These are phyloP conservation scores for Virgularia gustaviana DNA, from an alignment of 92 coral and sea anemone genomes.

Conservation along the genomic window DNA sequence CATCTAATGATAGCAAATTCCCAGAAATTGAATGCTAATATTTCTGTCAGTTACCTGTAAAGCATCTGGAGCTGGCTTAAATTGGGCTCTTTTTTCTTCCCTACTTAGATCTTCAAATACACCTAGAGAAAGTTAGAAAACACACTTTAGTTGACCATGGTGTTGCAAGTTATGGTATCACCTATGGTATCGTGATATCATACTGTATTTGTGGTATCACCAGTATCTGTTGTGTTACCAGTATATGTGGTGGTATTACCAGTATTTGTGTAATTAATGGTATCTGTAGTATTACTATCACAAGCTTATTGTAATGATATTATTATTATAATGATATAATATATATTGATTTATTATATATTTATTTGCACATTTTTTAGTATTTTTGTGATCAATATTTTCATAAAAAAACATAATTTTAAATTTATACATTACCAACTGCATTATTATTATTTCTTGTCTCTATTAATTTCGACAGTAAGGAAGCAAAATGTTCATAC, in stretches of 20 bases:
- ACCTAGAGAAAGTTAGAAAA: constrained; percentile 41
- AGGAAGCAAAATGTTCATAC: constrained; percentile 85
- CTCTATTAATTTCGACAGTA: constrained; percentile 65
- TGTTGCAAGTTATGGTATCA: too few relatives aligned
- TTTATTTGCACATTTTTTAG: background rate
- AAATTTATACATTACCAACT: constrained; percentile 57
- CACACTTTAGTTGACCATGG: background rate
- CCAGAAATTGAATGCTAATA: background rate
- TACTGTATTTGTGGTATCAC: too few relatives aligned
- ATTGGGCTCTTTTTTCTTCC: constrained; percentile 84
- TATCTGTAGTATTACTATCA: too few relatives aligned
- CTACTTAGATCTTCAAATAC: constrained; percentile 72
- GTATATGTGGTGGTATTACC: too few relatives aligned
- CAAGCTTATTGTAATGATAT: too few relatives aligned
- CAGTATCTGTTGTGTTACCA: too few relatives aligned
- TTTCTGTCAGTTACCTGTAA: constrained; percentile 62
- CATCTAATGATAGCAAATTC: too few relatives aligned
- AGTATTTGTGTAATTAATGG: too few relatives aligned
- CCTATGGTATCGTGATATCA: too few relatives aligned
- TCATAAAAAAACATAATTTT: background rate
- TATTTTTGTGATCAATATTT: background rate
- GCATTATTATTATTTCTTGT: constrained; percentile 76
- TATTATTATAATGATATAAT: too few relatives aligned
- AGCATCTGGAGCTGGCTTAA: constrained; percentile 77
- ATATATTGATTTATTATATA: background rate